phyloP scores from a whole-genome alignment of 2,797 vertebrate genomes.

The Cheirogaleus major region DNA sequence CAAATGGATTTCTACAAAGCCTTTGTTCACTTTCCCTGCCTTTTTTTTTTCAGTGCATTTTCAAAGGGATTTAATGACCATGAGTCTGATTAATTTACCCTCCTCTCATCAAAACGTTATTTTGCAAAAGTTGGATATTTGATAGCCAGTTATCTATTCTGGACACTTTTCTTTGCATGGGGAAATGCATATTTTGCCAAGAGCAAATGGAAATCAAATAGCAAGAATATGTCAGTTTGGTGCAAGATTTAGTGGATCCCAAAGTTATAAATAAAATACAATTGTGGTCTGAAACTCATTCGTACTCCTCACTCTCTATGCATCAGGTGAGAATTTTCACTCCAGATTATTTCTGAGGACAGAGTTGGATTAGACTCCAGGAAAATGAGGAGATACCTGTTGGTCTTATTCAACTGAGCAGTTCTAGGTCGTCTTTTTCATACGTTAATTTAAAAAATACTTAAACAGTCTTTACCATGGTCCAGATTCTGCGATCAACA shows the following conservation, averaged over 20 bases:
- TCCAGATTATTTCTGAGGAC: not conserved
- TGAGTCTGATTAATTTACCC: not conserved
- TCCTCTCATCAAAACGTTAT: slow-evolving; percentile 39
- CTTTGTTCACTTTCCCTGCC: not conserved
- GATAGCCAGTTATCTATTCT: not conserved
- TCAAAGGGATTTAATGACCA: slow-evolving; percentile 42
- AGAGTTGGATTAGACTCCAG: not conserved
- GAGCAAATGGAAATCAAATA: not conserved
- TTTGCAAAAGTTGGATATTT: not conserved
- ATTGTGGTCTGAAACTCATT: not conserved
- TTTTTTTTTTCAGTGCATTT: not conserved
- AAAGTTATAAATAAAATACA: not conserved
- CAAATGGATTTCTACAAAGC: not conserved
- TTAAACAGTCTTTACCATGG: not conserved
- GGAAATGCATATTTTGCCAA: slow-evolving; percentile 15
- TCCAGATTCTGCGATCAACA: not conserved
- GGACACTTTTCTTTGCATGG: not conserved
- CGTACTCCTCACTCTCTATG: not conserved
- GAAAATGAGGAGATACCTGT: not conserved
- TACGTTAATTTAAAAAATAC: not conserved
- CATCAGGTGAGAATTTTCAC: not conserved
- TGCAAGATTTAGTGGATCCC: not conserved
- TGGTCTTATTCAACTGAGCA: not conserved
- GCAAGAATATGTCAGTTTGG: not conserved
- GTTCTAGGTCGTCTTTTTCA: not conserved